Conservation (phyloP, 2,797 vertebrate genomes). For the Cuculus canorus region DNA sequence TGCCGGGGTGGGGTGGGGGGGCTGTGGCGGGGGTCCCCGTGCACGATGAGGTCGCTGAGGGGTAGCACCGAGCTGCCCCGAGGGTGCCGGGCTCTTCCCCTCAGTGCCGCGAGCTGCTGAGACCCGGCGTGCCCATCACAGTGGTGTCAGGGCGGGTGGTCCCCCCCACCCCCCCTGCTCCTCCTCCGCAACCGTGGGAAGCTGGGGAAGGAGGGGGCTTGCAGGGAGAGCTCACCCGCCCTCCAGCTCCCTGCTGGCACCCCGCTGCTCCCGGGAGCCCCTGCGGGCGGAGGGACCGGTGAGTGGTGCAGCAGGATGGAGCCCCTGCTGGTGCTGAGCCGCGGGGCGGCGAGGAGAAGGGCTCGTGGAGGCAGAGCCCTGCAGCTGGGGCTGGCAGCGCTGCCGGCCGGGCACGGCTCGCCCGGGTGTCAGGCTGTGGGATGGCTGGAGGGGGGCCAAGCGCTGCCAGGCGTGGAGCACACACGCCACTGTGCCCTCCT, state of each 20-base stretch:
- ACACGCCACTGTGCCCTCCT: not conserved
- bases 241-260: not conserved
- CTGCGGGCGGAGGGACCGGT: no score
- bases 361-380: no score
- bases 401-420: not conserved
- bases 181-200: not conserved
- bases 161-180: not conserved
- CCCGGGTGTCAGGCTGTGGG: not conserved
- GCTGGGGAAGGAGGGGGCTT: not conserved
- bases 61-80: not conserved
- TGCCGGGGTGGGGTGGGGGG: not conserved
- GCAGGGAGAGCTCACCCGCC: not conserved
- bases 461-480: fast-evolving
- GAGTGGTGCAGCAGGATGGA: no score
- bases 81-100: no score
- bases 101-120: not conserved
- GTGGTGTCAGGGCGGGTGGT: not conserved
- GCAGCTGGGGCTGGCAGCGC: no score
- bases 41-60: not conserved
- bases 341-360: not conserved
- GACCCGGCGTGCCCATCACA: not conserved
- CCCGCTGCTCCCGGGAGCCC: not conserved
- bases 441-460: not conserved
- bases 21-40: not conserved
- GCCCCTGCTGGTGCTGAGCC: not conserved